Conservation (phyloP, 2,888 invertebrate genomes). For the Sarcophaga subvicina region DNA sequence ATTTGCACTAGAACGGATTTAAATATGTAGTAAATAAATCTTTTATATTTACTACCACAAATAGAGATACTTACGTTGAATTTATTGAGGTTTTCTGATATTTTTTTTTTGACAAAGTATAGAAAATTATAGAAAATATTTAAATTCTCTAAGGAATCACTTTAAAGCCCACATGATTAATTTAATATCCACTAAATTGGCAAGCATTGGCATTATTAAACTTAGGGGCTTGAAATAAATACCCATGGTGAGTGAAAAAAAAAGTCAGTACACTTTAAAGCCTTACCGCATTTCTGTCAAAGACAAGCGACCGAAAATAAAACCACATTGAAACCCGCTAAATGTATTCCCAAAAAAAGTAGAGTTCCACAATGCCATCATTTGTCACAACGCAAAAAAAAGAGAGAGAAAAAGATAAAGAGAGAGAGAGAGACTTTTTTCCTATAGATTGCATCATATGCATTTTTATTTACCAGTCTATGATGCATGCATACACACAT, state of each 20-base stretch:
- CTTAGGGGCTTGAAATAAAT: conserved; percentile 21
- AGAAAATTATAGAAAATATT: conserved; percentile 11
- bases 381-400: conserved; percentile 50
- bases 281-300: conserved; percentile 60
- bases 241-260: conserved; percentile 20
- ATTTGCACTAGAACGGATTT: conserved; percentile 33
- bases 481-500: conserved; percentile 21
- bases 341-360: conserved; percentile 53
- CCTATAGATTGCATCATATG: conserved; percentile 57
- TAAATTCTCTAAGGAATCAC: neutral
- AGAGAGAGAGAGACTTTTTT: neutral
- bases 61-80: conserved; percentile 55
- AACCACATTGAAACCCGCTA: conserved; percentile 63
- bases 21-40: conserved; percentile 59
- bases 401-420: neutral
- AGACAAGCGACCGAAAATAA: conserved; percentile 60
- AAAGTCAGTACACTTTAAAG: conserved; percentile 33
- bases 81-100: conserved; percentile 5
- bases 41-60: conserved; percentile 61
- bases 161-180: conserved; percentile 13
- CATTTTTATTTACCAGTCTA: conserved; percentile 51
- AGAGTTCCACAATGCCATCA: conserved; percentile 45
- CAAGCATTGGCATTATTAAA: conserved; percentile 21
- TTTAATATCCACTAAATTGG: conserved; percentile 47
- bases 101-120: neutral